Evolutionary conservation across 2,797 vertebrate species (phyloP).

Genomic region (Tinamus major): DNA sequence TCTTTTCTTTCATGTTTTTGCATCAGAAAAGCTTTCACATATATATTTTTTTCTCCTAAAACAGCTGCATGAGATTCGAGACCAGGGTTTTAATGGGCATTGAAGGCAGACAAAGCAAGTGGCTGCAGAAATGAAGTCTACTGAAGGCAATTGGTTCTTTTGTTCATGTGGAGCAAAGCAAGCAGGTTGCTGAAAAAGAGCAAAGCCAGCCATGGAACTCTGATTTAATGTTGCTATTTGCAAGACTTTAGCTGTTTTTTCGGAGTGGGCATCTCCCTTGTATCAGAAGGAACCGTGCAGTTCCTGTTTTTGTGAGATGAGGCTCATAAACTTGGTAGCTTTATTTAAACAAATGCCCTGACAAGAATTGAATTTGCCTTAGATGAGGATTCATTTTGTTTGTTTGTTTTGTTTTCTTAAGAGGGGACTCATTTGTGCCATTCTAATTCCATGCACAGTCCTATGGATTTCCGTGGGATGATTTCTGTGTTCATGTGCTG

Average conservation of each 20-base stretch:
- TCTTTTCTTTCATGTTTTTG: slow-evolving; percentile 79
- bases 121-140: slow-evolving; percentile 86
- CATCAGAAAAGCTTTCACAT: slow-evolving; percentile 95
- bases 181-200: slow-evolving; percentile 80
- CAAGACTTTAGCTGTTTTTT: slow-evolving; percentile 38
- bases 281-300: background rate
- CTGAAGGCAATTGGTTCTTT: slow-evolving; percentile 90
- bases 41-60: slow-evolving; percentile 77
- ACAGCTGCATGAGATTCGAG: slow-evolving; percentile 88
- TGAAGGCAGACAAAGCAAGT: slow-evolving; percentile 90
- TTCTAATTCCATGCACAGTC: background rate
- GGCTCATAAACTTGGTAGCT: background rate
- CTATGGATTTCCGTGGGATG: background rate
- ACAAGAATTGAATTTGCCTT: background rate
- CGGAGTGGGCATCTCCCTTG: slow-evolving; percentile 6
- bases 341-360: slow-evolving; percentile 29
- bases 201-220: slow-evolving; percentile 49
- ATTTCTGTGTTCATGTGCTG: background rate
- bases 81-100: slow-evolving; percentile 88
- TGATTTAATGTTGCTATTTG: slow-evolving; percentile 57
- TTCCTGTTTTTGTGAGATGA: background rate
- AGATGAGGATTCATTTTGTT: background rate
- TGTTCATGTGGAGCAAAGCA: slow-evolving; percentile 82
- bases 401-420: background rate
- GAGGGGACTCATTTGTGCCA: background rate